A percentile compares a stretch with the other conserved stretches of the same genome.
Evolutionary conservation across 2,888 invertebrate genomes (phyloP).

Genomic region (Amblyjoppa fuscipennis): DNA sequence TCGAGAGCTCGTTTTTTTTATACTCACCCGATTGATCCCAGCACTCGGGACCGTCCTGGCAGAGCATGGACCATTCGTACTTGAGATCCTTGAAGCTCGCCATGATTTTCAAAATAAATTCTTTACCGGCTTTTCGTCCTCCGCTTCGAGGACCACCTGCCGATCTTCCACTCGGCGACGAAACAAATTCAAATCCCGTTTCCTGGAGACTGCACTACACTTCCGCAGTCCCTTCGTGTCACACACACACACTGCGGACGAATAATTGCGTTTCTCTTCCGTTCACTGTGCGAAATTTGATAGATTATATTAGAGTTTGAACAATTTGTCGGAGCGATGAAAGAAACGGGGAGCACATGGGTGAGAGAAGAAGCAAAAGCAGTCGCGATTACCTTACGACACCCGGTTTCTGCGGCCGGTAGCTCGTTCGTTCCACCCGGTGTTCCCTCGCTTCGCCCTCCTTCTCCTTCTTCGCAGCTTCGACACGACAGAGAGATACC

Average conservation of each 20-base stretch:
- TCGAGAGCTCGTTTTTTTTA: background rate
- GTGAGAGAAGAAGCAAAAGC: conserved; percentile 56
- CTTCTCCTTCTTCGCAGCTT: conserved; percentile 36
- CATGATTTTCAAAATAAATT: conserved; percentile 83
- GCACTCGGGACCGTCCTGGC: conserved; percentile 88
- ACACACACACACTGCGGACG: background rate
- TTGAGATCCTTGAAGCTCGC: conserved; percentile 89
- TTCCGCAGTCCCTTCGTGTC: background rate
- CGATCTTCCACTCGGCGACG: background rate
- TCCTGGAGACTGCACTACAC: background rate
- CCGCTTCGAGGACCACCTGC: conserved; percentile 13
- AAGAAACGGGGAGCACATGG: conserved; percentile 58
- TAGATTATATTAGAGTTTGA: background rate
- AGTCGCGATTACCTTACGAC: conserved; percentile 75
- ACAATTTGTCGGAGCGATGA: background rate
- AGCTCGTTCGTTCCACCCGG: conserved; percentile 61
- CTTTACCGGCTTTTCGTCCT: background rate
- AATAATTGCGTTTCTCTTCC: background rate
- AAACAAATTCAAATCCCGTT: background rate
- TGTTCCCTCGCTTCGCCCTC: conserved; percentile 39
- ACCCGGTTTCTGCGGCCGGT: conserved; percentile 70
- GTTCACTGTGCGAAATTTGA: background rate
- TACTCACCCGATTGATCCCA: conserved; percentile 89
- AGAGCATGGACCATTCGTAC: conserved; percentile 89
- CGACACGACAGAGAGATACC: conserved; percentile 1